Base-by-base conservation (phyloP, 2,113 vertebrate species). In the Colistium nudipinnis region DNA sequence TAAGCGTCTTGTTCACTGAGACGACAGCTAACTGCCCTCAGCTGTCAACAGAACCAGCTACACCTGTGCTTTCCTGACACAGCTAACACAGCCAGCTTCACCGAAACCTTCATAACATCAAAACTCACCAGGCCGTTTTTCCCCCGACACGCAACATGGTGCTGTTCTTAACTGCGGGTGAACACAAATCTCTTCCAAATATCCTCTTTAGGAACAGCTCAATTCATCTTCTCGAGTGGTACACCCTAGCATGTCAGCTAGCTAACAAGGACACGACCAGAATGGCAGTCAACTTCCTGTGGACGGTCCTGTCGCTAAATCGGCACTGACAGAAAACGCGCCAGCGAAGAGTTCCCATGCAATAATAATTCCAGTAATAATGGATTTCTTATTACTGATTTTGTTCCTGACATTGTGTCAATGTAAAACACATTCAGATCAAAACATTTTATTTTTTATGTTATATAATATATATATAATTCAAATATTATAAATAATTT, bases 121-220 rank as follows among this genome's bases (percentile, higher is more conserved):
- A 6, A 20, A 89, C 92, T 93, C 80, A 93, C 93, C 93, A 93
- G 53, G 86, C 73, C 25, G 84, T 70, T 74, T 83, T 84, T 35
- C 76, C 87, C 70, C 91, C 93, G 61, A 90, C 90, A 66, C 93
- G 90, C 63, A 93, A 82, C 93, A 94, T 94, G 64, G 38, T 68
- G 83, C 62, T 63, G 72, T 76, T 62, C 36, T 69, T 45, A 63
- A 47, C 62, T 71, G 75, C 41, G 25, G 62, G 12, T 67, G 5
- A 59, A 76, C 51, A 62, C 44, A 62, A 62, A 61, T 82, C 1
- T 80, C 19, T 73, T 28, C 68, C 22, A 67, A 66, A 76, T 36
- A 51, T 49, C 35, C 22, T 66, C 67, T 81, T 79, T 22, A 83
- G 31, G 68, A 24, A 56, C 57, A 56, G 10, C 59, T 90, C 28